These are phyloP conservation scores for Parotia lawesii DNA, from an alignment of 2,113 vertebrate species.

Conservation along the genomic window DNA sequence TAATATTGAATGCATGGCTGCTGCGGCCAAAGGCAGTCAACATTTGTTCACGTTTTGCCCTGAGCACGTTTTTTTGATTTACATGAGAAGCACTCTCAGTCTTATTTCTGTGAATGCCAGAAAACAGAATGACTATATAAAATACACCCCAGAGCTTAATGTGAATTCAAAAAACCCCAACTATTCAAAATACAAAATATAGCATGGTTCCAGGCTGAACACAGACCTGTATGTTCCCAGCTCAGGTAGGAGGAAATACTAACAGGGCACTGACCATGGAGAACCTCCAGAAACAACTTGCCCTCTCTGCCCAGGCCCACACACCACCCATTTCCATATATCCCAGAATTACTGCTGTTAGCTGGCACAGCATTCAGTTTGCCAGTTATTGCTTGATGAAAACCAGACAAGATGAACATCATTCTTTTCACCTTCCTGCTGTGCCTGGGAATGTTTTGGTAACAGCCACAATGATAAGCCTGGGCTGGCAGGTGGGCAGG, in stretches of 20 bases:
- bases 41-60: background rate
- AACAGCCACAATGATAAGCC: background rate
- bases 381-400: background rate
- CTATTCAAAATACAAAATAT: background rate
- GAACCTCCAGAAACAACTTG: background rate
- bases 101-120: background rate
- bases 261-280: background rate
- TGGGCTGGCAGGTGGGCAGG: background rate
- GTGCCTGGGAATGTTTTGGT: background rate
- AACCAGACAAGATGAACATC: background rate
- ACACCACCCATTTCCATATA: background rate
- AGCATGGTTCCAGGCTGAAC: background rate
- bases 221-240: background rate
- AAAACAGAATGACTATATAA: background rate
- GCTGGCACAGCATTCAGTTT: background rate
- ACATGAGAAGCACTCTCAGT: background rate
- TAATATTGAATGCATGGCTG: background rate
- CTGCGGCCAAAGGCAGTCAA: background rate
- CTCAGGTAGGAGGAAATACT: background rate
- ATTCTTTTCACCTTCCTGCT: background rate
- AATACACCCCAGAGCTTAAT: background rate
- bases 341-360: background rate
- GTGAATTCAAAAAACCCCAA: background rate
- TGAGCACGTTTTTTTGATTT: background rate
- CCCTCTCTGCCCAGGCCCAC: background rate